Evolutionary conservation across 2,888 invertebrate species (phyloP).

Genomic region (Drosophila colorata): DNA sequence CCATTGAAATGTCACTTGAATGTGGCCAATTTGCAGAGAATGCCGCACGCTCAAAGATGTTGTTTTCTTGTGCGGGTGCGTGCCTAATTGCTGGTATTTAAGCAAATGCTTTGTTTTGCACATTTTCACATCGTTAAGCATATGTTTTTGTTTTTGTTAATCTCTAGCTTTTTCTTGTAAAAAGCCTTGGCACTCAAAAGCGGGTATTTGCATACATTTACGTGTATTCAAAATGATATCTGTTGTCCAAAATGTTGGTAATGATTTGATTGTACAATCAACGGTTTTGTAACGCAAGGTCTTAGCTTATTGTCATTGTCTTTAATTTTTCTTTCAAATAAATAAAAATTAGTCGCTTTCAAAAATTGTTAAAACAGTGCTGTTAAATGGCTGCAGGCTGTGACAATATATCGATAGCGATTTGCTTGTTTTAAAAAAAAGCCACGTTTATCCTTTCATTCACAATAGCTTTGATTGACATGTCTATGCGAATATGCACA

Average conservation of each 20-base stretch:
- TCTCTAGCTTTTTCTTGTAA: conserved; percentile 60
- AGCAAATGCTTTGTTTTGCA: conserved; percentile 60
- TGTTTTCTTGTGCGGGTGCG: conserved; percentile 65
- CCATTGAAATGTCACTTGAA: conserved; percentile 69
- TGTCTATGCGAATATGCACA: background rate
- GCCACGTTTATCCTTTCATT: conserved; percentile 19
- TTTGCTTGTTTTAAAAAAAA: background rate
- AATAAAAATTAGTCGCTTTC: conserved; percentile 11
- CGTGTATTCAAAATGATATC: conserved; percentile 42
- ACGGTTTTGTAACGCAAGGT: conserved; percentile 50
- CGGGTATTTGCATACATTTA: conserved; percentile 68
- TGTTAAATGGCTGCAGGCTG: conserved; percentile 1
- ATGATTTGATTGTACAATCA: conserved; percentile 63
- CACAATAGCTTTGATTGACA: conserved; percentile 8
- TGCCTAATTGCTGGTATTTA: conserved; percentile 70
- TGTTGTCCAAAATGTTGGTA: conserved; percentile 50
- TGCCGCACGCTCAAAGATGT: conserved; percentile 32
- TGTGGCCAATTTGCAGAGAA: conserved; percentile 28
- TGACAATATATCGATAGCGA: conserved; percentile 19
- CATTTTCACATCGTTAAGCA: conserved; percentile 74
- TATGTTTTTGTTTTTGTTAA: conserved; percentile 38
- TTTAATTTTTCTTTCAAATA: conserved; percentile 1
- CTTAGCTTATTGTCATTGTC: conserved; percentile 31
- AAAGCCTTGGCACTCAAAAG: conserved; percentile 71
- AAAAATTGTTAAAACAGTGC: background rate